Evolutionary conservation across 2,888 invertebrate genomes (phyloP), one percentile per base, ranked within the genome.

Genomic region (Carterocephalus palaemon): DNA sequence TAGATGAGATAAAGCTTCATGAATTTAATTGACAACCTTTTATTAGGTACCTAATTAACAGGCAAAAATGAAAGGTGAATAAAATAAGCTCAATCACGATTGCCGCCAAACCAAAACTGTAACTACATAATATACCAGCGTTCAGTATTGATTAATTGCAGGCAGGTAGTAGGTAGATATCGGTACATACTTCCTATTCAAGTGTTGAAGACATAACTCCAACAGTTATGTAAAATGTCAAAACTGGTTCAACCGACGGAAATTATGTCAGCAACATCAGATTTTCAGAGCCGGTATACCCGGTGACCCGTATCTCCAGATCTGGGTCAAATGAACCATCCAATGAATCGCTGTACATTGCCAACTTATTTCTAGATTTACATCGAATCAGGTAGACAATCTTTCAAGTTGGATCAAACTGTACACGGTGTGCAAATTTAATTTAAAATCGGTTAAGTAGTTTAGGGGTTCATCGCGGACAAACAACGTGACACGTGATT

Each of bases 251-350:
- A 64, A 63, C 54, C 58, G 59, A 49, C 54, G 49, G 46, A 60
- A 62, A 68, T 57, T 62, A 66, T 70, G 67, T 63, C 63, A 57
- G 57, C 60, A 51, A 43, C 52, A 47, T 48, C 47, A 45, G 48
- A 39, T 46, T 43, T 37, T 40, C 37, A 50, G 36, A 46, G 46
- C 43, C 32, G 34, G 46, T 49, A 45, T 51, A 62, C 53, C 51
- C 75, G 59, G 58, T 75, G 83, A 83, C 83, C 84, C 66, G 74
- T 73, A 68, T 67, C 68, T 62, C 49, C 57, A 61, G 61, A 84
- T 81, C 64, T 82, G 63, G 84, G 84, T 84, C 83, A 82, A 70
- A 64, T 74, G 70, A 74, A 67, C 70, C 69, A 70, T 56, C 61
- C 19, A 23, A 43, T 22, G 36, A 37, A 31, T 45, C 31, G 12